Conservation (phyloP, 2,797 vertebrate genomes). For the Darevskia mixta region DNA sequence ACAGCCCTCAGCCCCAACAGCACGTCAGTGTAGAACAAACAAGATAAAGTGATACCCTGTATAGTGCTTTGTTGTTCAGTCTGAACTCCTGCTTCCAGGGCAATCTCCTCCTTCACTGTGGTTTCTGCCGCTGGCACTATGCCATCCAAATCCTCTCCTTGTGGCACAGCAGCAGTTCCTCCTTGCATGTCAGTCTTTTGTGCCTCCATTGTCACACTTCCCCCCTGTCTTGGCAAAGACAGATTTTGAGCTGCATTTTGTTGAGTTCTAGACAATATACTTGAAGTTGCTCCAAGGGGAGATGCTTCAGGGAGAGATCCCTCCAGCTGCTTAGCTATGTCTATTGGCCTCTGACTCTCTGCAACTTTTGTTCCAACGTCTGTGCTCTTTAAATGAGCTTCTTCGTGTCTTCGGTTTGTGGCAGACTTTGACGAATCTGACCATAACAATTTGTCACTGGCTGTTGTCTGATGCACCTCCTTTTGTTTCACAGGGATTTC, state of each 20-base stretch:
- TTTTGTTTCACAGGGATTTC: neutral
- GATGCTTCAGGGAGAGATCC: neutral
- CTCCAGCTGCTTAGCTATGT: neutral
- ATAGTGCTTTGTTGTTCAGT: constrained; percentile 48
- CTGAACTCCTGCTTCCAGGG: constrained; percentile 28
- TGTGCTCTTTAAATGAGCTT: neutral
- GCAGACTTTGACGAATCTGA: constrained; percentile 27
- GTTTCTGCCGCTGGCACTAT: neutral
- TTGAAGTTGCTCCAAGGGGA: neutral
- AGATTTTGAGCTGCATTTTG: neutral
- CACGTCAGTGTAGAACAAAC: constrained; percentile 53
- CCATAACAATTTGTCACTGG: constrained; percentile 20
- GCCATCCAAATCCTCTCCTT: constrained; percentile 24
- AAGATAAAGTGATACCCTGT: constrained; percentile 78
- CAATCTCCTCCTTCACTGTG: constrained; percentile 10
- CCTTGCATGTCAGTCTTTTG: neutral
- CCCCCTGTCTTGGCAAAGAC: neutral
- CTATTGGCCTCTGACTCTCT: neutral
- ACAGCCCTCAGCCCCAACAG: constrained; percentile 41
- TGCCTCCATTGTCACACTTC: neutral
- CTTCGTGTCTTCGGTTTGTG: constrained; percentile 45
- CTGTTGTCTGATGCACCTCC: constrained; percentile 17
- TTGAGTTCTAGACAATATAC: constrained; percentile 35
- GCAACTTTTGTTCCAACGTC: rapidly evolving
- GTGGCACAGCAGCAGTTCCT: neutral